Base-by-base conservation (phyloP, 2,113 vertebrate genomes). In the Dromaius novaehollandiae region DNA sequence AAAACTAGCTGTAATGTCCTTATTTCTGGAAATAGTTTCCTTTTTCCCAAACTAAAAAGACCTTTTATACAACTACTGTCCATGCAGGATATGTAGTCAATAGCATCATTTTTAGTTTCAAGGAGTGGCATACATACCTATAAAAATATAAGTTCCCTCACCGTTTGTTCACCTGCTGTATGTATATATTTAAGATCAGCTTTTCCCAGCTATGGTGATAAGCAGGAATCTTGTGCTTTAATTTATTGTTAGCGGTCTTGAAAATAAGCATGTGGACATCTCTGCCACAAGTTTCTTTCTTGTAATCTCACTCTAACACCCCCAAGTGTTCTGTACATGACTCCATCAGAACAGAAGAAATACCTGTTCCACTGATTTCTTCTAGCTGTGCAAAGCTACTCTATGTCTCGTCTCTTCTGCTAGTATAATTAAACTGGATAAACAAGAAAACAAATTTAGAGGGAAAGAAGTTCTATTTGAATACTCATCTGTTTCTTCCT, bases 301-400 rank as follows among this genome's bases (percentile, higher is more conserved):
- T 36, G 7, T 58, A 64, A 24, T 79, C 32, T 42, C 60, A 82
- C 16, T 11, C 19, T 42, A 50, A 91, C 6, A 28, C 5, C 12
- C 19, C n/a, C 1, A 0, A 0, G 10, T 48, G 18, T 32, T 76
- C 66, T 82, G 22, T 46, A n/a, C 15, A 50, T 46, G 44, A 46
- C 34, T 60, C 44, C 51, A 26, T 40, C 7, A 28, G 50, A 89
- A 77, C 20, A 17, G 34, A 22, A 65, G 4, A 46, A 46, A 46
- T 58, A 11, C 60, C 42, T 79, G 18, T 78, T 89, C 13, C 44
- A 55, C 8, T 64, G 46, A 50, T 75, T 58, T 78, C 25, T 69
- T 75, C 46, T 32, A 38, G 44, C 7, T 83, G 20, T 73, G 19
- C 38, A 48, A 84, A 20, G 22, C 55, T 94, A 53, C 9, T 83